Evolutionary conservation across 30 jellyfish, hydroid and myxozoan genomes (phyloP).

Genomic region (Cassiopea xamachana): DNA sequence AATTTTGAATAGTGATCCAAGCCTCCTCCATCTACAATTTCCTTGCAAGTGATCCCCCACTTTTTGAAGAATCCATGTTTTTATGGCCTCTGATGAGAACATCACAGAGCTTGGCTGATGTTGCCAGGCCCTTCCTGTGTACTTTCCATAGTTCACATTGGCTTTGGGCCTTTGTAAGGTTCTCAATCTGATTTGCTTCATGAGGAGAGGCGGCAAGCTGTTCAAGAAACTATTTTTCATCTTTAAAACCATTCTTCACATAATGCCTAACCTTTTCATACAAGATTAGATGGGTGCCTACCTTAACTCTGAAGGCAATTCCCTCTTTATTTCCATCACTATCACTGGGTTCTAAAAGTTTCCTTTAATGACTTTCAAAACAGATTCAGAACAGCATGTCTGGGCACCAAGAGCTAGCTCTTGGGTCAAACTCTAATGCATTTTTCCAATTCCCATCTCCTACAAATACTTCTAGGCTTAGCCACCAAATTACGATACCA

Average conservation of each 20-base stretch:
- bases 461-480: neutral
- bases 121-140: slow-evolving; percentile 47
- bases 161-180: slow-evolving; percentile 19
- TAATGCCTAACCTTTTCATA: slow-evolving; percentile 19
- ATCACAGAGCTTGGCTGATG: slow-evolving; percentile 28
- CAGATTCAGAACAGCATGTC: neutral
- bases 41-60: slow-evolving; percentile 34
- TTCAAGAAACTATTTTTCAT: neutral
- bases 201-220: neutral
- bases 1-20: slow-evolving; percentile 3
- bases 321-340: slow-evolving; percentile 13
- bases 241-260: slow-evolving; percentile 4
- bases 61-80: neutral
- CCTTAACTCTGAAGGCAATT: neutral
- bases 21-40: slow-evolving; percentile 9
- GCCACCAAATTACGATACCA: neutral
- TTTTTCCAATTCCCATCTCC: neutral
- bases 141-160: slow-evolving; percentile 36
- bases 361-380: slow-evolving; percentile 1
- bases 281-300: neutral
- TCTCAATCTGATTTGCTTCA: slow-evolving; percentile 14
- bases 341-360: neutral
- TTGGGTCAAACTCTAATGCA: slow-evolving; percentile 10
- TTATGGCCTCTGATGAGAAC: slow-evolving; percentile 13
- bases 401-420: slow-evolving; percentile 17